These are phyloP conservation scores for Pristionchus fissidentatus DNA, from an alignment of 2,888 invertebrate species.

Conservation along the genomic window DNA sequence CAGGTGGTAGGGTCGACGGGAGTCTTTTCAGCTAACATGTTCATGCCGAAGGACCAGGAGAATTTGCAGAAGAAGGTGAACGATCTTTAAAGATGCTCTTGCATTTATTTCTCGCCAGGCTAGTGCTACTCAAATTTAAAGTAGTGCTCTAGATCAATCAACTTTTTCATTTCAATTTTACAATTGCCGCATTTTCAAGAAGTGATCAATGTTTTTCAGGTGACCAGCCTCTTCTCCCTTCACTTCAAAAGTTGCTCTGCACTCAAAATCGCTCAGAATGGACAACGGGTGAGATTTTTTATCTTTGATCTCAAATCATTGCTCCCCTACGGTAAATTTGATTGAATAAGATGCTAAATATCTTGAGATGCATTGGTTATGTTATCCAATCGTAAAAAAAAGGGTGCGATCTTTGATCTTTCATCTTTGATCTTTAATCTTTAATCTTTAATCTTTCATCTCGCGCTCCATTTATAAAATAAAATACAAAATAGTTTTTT, in stretches of 20 bases:
- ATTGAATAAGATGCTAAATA: too few species aligned
- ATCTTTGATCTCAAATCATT: neutral
- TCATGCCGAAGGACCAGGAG: conserved; percentile 24
- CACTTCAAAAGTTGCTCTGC: conserved; percentile 26
- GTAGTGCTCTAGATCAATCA: neutral
- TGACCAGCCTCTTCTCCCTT: neutral
- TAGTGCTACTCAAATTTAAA: neutral
- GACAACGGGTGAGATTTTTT: conserved; percentile 5
- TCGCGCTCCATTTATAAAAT: too few species aligned
- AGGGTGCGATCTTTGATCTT: neutral
- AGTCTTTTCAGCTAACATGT: conserved; percentile 28
- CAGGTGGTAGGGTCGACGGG: conserved; percentile 7
- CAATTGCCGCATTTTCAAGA: too few species aligned
- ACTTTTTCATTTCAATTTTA: too few species aligned
- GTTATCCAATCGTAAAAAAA: too few species aligned
- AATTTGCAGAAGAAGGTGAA: conserved; percentile 6
- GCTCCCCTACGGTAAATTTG: neutral
- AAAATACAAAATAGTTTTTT: too few species aligned
- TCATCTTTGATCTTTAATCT: neutral
- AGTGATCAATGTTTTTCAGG: too few species aligned
- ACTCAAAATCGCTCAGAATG: neutral
- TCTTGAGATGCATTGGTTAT: too few species aligned
- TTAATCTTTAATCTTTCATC: too few species aligned
- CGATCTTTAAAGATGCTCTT: neutral
- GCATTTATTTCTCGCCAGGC: neutral